phyloP scores from a whole-genome alignment of 2,797 vertebrate species.

The Cirrhinus molitorella region DNA sequence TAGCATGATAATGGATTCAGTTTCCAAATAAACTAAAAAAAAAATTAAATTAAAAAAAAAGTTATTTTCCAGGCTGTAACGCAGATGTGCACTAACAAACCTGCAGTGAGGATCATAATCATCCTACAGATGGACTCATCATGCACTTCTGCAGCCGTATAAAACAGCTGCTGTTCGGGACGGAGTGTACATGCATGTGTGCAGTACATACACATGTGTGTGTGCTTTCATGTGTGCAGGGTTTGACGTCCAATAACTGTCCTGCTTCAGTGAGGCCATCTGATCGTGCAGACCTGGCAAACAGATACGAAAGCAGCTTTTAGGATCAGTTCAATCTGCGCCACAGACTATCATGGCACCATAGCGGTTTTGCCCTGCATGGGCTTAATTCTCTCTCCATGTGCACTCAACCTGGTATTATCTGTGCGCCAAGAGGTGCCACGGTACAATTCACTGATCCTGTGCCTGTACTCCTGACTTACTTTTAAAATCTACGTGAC shows the following conservation, averaged over 20 bases:
- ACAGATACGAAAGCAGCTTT: conserved; percentile 53
- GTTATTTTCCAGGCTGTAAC: conserved; percentile 27
- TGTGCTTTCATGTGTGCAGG: conserved; percentile 10
- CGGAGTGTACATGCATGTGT: neutral
- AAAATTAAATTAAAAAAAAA: neutral
- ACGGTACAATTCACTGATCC: neutral
- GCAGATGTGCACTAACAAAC: conserved; percentile 7
- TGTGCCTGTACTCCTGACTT: conserved; percentile 2
- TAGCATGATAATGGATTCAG: neutral
- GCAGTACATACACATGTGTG: neutral
- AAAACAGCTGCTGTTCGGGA: conserved; percentile 51
- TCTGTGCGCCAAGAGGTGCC: conserved; percentile 18
- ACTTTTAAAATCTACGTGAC: neutral
- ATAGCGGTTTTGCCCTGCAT: conserved; percentile 18
- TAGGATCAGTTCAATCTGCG: conserved; percentile 57
- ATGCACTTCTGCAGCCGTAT: conserved; percentile 27
- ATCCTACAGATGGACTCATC: conserved; percentile 35
- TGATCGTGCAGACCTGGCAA: conserved; percentile 55
- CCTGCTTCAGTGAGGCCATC: conserved; percentile 51
- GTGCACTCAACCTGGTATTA: conserved; percentile 30
- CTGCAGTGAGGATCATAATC: conserved; percentile 26
- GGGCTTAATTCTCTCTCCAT: conserved; percentile 39
- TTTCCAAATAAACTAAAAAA: conserved; percentile 10
- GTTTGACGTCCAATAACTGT: conserved; percentile 35
- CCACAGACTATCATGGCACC: conserved; percentile 13